phyloP scores from a whole-genome alignment of 2,113 vertebrate species.

The Podilymbus podiceps region DNA sequence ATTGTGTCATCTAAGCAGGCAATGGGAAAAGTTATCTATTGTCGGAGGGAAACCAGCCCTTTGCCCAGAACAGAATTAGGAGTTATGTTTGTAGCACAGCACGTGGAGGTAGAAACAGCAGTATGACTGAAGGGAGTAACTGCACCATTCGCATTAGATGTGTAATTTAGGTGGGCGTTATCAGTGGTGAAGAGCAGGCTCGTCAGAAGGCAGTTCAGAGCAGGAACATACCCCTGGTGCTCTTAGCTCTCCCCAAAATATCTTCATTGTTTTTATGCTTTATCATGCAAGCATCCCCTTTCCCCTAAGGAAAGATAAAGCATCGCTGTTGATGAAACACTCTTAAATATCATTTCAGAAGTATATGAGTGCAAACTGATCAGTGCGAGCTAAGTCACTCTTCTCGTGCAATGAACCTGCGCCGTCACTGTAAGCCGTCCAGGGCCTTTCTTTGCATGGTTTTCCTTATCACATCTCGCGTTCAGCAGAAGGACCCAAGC shows the following conservation, averaged over 20 bases:
- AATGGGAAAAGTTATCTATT: not conserved
- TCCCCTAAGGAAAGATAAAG: not conserved
- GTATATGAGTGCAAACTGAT: not conserved
- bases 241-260: not conserved
- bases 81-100: not conserved
- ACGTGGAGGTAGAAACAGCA: not conserved
- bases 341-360: not conserved
- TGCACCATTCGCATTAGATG: not conserved
- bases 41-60: not conserved
- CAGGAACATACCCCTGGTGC: not conserved
- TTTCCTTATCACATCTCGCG: not conserved
- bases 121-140: not conserved
- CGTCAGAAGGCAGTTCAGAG: not conserved
- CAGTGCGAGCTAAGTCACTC: not conserved
- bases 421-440: not conserved
- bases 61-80: not conserved
- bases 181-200: not conserved
- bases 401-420: not conserved
- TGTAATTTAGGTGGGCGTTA: not conserved
- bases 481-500: not conserved
- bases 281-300: not conserved
- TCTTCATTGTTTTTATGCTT: not conserved
- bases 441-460: not conserved
- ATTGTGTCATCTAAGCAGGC: constrained; percentile 78
- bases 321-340: not conserved